These are phyloP conservation scores for Drosophila greeni DNA, from an alignment of 2,888 invertebrate genomes.

Conservation along the genomic window DNA sequence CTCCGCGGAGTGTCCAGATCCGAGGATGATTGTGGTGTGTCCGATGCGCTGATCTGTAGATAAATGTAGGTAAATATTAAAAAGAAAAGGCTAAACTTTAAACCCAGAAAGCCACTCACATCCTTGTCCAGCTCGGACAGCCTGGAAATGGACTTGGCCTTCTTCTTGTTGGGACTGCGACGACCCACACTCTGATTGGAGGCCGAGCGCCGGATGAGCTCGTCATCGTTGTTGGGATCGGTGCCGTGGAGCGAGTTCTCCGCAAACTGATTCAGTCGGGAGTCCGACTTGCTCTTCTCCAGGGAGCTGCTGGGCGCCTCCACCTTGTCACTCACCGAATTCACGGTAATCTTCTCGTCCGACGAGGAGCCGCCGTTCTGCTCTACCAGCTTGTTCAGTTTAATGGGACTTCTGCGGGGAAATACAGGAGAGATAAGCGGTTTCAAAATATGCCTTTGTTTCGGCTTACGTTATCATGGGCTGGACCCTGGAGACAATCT, in stretches of 20 bases:
- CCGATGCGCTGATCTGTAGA: conserved; percentile 75
- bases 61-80: not conserved
- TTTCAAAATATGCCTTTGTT: not conserved
- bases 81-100: not conserved
- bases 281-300: conserved; percentile 85
- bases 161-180: conserved; percentile 78
- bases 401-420: conserved; percentile 75
- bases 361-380: conserved; percentile 39
- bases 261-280: conserved; percentile 81
- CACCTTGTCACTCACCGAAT: conserved; percentile 24
- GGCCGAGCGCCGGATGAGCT: conserved; percentile 80
- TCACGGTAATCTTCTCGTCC: conserved; percentile 44
- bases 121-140: conserved; percentile 81
- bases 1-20: conserved; percentile 77
- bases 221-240: conserved; percentile 75
- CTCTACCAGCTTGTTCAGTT: conserved; percentile 63
- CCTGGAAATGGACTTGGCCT: conserved; percentile 81
- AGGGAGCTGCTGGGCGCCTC: conserved; percentile 71
- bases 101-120: conserved; percentile 55
- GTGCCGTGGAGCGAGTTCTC: conserved; percentile 55
- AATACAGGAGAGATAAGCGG: conserved; percentile 4
- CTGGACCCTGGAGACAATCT: conserved; percentile 87
- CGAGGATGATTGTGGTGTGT: conserved; percentile 77
- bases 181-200: conserved; percentile 81
- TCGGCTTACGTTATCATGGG: conserved; percentile 81